Base-by-base conservation (phyloP, 1,140 invertebrate genomes). In the Plodia interpunctella region DNA sequence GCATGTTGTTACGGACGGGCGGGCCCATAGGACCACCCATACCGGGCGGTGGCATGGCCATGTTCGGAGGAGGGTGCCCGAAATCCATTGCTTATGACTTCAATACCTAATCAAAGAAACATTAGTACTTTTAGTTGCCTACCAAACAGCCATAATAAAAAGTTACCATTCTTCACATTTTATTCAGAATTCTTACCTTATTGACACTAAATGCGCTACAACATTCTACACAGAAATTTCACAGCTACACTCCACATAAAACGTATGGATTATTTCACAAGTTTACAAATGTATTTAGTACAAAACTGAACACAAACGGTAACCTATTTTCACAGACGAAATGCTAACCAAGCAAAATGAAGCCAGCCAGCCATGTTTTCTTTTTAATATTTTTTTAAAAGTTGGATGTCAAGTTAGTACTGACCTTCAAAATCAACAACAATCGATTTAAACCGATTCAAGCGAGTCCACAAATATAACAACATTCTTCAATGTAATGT, bases 91-190 rank as follows among this genome's bases (percentile, higher is more conserved):
- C 68, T 77, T 66, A 70, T 69, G 62, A 80, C 76, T 86, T 85
- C 72, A 70, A 77, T 83, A 89, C 88, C 88, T 90, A 90, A 60
- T 89, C 80, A 80, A 65, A 83, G 69, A 89, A 89, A 87, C 62
- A 65, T 62, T 63, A 60, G 15, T 49, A 69, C 80, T 84, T n/a
- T 78, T 62, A 76, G 61, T 60, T 59, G 11, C 2, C 38, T n/a
- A 44, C 38, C 38, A 15, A 44, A 44, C 13, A 17, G n/a, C 38
- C 5, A 15, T 17, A 44, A 15, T 15, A 10, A n/a, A n/a, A 10
- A 32, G 30, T 32, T 32, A 60, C 28, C 49, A 20, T 38, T 38
- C 35, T 5, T n/a, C 13, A n/a, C 38, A 15, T 18, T 62, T 63
- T 58, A 21, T 62, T 50, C 44, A 52, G 21, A 62, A 52, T 35